Conservation (phyloP, 2,113 vertebrate species). For the Synodontis membranacea region DNA sequence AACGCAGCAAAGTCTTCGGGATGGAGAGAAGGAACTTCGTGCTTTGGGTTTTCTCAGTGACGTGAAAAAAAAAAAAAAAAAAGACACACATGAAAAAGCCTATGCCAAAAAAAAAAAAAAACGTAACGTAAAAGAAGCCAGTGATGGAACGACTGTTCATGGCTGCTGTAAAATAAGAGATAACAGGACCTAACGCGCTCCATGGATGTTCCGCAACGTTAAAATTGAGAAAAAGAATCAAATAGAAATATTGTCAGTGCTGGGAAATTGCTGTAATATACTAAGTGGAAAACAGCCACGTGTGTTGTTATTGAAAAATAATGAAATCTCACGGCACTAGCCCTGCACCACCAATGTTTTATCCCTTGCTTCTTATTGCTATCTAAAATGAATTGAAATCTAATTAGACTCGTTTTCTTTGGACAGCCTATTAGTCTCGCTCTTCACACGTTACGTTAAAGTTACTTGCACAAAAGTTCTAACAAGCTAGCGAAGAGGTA, state of each 20-base stretch:
- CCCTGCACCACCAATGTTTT: background rate
- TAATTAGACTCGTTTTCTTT: background rate
- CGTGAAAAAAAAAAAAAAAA: background rate
- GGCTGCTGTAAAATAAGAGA: background rate
- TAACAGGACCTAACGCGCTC: background rate
- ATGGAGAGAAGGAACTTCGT: background rate
- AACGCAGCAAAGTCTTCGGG: background rate
- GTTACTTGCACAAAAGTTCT: background rate
- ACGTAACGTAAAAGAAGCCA: no score
- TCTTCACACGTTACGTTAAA: no score
- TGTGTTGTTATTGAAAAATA: background rate
- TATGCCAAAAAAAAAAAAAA: no score
- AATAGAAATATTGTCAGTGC: background rate
- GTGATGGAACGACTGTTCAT: no score
- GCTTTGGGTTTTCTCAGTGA: background rate
- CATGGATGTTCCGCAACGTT: background rate
- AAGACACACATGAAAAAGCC: no score
- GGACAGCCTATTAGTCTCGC: background rate
- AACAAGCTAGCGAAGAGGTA: no score
- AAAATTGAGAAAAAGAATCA: background rate
- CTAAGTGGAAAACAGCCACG: background rate
- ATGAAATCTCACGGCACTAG: background rate
- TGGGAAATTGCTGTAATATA: background rate
- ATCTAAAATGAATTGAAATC: background rate
- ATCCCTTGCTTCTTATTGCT: background rate